These are phyloP conservation scores for Spongilla lacustris DNA, from an alignment of 37 sponge, comb jelly and placozoan species.

Conservation along the genomic window DNA sequence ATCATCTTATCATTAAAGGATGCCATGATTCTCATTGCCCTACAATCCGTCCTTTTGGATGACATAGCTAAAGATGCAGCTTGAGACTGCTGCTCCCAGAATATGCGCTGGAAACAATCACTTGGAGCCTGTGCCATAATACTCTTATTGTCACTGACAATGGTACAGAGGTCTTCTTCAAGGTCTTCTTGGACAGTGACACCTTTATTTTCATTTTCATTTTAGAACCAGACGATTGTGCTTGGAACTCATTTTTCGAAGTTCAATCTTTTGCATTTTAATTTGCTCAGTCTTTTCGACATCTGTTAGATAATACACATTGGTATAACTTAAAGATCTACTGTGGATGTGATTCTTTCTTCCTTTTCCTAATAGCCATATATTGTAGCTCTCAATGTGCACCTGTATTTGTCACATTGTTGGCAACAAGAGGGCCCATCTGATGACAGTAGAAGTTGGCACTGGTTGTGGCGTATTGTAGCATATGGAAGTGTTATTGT, in stretches of 20 bases:
- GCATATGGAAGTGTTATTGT: not conserved
- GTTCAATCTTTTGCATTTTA: conserved; percentile 1
- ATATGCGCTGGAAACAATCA: conserved; percentile 15
- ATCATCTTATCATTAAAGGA: conserved; percentile 34
- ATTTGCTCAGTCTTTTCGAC: not conserved
- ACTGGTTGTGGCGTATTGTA: not conserved
- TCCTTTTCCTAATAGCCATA: not conserved
- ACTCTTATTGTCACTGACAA: not conserved
- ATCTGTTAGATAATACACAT: not conserved
- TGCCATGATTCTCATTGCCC: conserved; percentile 32
- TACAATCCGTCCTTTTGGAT: not conserved
- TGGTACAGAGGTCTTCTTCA: not conserved
- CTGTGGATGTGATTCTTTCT: not conserved
- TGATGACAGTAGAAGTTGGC: not conserved
- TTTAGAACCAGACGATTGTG: not conserved
- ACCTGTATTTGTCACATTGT: not conserved
- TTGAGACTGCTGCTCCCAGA: conserved; percentile 28
- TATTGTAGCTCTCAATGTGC: not conserved
- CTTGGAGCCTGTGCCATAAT: not conserved
- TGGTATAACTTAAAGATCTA: not conserved
- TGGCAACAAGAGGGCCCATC: not conserved
- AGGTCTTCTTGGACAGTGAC: not conserved
- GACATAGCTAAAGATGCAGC: not conserved
- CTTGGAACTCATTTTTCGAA: not conserved
- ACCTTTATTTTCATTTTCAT: not conserved